These are phyloP conservation scores for Hephaestus fuliginosus DNA, from an alignment of 2,797 vertebrate genomes.

Conservation along the genomic window DNA sequence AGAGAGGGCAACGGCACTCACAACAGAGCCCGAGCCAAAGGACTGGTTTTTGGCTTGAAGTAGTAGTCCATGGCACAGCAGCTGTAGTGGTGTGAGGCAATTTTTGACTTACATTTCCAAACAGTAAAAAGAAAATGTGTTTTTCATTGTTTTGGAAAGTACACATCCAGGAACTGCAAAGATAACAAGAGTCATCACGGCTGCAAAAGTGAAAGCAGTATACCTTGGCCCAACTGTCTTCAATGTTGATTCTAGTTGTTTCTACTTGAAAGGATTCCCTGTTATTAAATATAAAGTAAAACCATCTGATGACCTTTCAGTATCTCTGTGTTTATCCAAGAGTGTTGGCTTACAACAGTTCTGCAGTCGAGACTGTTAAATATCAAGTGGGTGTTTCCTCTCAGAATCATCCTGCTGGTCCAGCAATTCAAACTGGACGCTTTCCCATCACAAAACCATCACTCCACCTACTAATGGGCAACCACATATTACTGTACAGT, in stretches of 20 bases:
- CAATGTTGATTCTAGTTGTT: neutral
- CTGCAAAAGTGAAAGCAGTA: neutral
- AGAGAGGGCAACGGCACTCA: accelerated
- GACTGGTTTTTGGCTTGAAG: neutral
- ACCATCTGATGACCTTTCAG: conserved; percentile 1
- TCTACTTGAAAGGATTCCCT: neutral
- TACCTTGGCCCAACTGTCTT: neutral
- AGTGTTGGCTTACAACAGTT: neutral
- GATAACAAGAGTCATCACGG: neutral
- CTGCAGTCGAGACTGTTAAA: neutral
- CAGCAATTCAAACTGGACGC: neutral
- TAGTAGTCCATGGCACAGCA: neutral
- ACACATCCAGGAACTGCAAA: neutral
- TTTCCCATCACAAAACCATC: neutral
- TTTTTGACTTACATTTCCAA: neutral
- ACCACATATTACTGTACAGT: neutral
- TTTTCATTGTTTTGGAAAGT: neutral
- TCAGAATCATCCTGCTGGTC: conserved; percentile 1
- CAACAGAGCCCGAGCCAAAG: neutral
- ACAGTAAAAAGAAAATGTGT: neutral
- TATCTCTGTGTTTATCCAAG: neutral
- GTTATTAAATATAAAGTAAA: neutral
- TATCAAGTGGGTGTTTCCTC: neutral
- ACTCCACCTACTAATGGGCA: neutral
- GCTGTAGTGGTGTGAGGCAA: neutral